Conservation (phyloP, 2,113 vertebrate genomes). For the Canis aureus region DNA sequence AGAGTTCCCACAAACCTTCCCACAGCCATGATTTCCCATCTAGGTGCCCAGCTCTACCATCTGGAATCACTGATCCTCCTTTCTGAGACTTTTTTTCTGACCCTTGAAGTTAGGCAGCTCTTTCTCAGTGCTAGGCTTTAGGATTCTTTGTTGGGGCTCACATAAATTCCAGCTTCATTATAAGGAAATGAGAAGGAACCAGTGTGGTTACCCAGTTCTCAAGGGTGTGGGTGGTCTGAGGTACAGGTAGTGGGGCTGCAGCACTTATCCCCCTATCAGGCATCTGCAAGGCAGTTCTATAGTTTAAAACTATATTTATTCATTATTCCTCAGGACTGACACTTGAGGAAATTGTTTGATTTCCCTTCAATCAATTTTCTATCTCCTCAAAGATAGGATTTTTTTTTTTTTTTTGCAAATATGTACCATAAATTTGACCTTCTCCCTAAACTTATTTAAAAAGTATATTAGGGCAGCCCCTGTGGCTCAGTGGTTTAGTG, state of each 20-base stretch:
- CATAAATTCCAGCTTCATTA: background rate
- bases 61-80: background rate
- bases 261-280: accelerated
- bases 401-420: background rate
- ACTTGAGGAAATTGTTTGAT: background rate
- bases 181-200: background rate
- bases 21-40: too few species aligned
- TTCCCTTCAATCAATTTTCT: background rate
- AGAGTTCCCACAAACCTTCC: background rate
- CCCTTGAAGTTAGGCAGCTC: background rate
- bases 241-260: too few species aligned
- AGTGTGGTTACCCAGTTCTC: background rate
- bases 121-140: background rate
- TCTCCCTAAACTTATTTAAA: background rate
- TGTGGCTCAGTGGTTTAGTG: too few species aligned
- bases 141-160: background rate
- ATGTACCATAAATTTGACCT: background rate
- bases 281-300: background rate
- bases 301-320: background rate
- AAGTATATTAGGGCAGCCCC: background rate
- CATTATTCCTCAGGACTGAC: too few species aligned
- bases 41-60: accelerated
- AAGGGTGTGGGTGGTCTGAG: background rate
- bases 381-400: background rate
- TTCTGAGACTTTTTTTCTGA: background rate